Conservation (phyloP, 2,113 vertebrate species). For the Lepisosteus osseus region DNA sequence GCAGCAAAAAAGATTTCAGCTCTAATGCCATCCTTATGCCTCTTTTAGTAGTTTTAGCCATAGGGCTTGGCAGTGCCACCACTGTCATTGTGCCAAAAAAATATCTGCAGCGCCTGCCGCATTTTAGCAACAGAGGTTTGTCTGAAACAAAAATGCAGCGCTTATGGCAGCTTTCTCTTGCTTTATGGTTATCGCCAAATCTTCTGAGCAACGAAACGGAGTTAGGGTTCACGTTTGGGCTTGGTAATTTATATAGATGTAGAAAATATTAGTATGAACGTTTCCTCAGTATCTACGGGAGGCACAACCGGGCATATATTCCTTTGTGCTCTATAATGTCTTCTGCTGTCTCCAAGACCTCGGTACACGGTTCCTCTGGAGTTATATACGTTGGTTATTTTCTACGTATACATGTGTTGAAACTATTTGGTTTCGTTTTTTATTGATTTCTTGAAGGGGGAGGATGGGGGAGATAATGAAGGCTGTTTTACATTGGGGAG, state of each 20-base stretch:
- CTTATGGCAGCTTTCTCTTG: slow-evolving; percentile 35
- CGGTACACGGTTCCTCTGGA: too few species aligned
- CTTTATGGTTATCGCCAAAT: slow-evolving; percentile 25
- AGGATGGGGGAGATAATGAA: slow-evolving; percentile 38
- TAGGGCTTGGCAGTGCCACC: slow-evolving; percentile 89
- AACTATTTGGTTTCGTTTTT: slow-evolving; percentile 45
- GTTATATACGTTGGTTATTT: background rate
- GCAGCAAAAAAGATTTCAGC: slow-evolving; percentile 73
- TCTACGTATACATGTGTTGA: slow-evolving; percentile 1
- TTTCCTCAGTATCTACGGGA: background rate
- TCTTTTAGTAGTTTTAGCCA: slow-evolving; percentile 91
- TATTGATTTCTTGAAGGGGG: slow-evolving; percentile 45
- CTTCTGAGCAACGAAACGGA: background rate
- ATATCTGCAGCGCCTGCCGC: slow-evolving; percentile 93
- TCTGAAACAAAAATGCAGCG: slow-evolving; percentile 75
- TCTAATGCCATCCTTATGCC: slow-evolving; percentile 88
- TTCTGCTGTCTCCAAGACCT: background rate
- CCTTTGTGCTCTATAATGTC: background rate
- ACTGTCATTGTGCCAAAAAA: slow-evolving; percentile 90
- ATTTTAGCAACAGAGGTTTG: slow-evolving; percentile 81
- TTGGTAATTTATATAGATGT: background rate
- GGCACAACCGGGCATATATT: background rate
- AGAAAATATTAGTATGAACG: background rate
- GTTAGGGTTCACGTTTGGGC: background rate
- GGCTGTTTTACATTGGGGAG: slow-evolving; percentile 48